phyloP scores from a whole-genome alignment of 2,113 vertebrate species.

The Microcebus griseorufus region DNA sequence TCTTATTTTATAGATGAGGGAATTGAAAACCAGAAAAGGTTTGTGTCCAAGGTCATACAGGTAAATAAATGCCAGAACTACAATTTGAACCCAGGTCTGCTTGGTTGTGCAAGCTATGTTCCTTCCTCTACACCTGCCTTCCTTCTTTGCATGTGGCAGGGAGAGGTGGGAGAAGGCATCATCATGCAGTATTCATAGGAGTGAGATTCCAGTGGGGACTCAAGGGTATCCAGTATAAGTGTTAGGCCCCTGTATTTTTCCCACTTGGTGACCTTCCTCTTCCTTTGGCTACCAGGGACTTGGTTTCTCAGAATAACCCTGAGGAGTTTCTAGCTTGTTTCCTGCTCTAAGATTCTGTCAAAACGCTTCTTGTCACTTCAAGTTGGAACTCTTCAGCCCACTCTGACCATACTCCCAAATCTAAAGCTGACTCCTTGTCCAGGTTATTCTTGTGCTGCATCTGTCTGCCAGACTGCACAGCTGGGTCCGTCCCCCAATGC shows the following conservation, averaged over 20 bases:
- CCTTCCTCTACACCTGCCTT: neutral
- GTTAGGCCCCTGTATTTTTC: neutral
- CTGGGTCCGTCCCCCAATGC: neutral
- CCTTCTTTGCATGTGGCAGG: neutral
- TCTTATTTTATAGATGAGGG: neutral
- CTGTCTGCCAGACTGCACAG: neutral
- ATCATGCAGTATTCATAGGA: neutral
- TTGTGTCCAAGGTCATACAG: neutral
- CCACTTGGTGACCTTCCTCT: neutral
- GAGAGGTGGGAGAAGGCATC: neutral
- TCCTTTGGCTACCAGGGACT: neutral
- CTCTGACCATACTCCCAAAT: neutral
- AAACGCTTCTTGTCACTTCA: conserved; percentile 23
- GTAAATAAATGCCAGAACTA: conserved; percentile 9
- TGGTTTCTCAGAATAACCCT: neutral
- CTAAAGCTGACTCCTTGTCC: neutral
- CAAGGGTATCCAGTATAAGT: neutral
- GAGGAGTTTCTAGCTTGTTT: neutral
- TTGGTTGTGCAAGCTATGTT: neutral
- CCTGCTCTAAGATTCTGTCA: neutral
- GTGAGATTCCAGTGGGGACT: neutral
- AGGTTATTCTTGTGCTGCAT: neutral
- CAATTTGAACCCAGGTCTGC: neutral
- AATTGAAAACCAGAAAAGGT: neutral
- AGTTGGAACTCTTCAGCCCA: neutral